phyloP scores from a whole-genome alignment of 2,797 vertebrate genomes.

The Neosalanx taihuensis region DNA sequence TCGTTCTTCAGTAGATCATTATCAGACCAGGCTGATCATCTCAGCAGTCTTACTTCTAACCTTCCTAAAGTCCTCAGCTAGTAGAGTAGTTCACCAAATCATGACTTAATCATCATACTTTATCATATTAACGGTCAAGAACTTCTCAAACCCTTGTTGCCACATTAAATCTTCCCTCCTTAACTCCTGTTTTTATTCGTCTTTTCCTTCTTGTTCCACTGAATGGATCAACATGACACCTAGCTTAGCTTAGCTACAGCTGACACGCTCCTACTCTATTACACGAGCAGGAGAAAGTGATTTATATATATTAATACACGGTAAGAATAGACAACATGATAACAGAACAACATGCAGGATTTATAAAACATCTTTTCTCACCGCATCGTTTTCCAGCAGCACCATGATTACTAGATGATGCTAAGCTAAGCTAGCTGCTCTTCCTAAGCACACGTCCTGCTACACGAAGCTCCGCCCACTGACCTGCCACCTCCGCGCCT shows the following conservation, averaged over 20 bases:
- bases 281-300: background rate
- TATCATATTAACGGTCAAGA: no score
- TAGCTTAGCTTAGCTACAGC: no score
- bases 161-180: no score
- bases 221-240: no score
- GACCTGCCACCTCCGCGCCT: background rate
- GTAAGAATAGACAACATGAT: background rate
- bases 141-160: no score
- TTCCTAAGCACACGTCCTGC: conserved; percentile 73
- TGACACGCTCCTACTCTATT: background rate
- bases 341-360: background rate
- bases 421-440: conserved; percentile 34
- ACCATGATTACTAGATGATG: conserved; percentile 62
- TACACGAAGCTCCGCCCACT: conserved; percentile 54
- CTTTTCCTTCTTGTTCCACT: no score
- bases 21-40: no score
- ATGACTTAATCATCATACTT: no score
- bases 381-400: conserved; percentile 79
- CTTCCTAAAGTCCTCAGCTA: no score
- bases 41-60: no score
- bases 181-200: no score
- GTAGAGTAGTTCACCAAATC: no score
- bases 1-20: background rate
- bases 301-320: background rate
- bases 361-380: conserved; percentile 46